These are phyloP conservation scores for Gastrophryne carolinensis DNA, from an alignment of 2,797 vertebrate species.

Conservation along the genomic window DNA sequence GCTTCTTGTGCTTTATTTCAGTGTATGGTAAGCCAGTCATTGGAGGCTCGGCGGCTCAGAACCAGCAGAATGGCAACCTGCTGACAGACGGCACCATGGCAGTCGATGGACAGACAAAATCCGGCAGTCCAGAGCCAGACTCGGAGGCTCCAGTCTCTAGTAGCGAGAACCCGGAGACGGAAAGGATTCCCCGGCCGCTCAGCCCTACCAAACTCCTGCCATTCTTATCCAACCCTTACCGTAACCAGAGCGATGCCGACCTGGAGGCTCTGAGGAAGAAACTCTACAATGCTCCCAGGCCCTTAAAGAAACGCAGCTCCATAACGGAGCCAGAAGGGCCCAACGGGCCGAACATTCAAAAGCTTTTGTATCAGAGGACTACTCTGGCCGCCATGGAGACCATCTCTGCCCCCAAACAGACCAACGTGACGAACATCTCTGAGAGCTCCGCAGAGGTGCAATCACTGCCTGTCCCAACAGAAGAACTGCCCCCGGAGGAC, in stretches of 20 bases:
- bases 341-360: conserved; percentile 94
- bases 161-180: conserved; percentile 74
- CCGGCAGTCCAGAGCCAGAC: conserved; percentile 72
- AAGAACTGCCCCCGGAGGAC: conserved; percentile 62
- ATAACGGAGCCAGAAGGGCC: conserved; percentile 96
- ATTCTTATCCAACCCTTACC: conserved; percentile 91
- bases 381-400: conserved; percentile 94
- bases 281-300: conserved; percentile 88
- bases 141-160: conserved; percentile 62
- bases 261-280: conserved; percentile 91
- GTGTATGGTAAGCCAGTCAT: conserved; percentile 94
- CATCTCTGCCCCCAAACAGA: conserved; percentile 69
- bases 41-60: conserved; percentile 61
- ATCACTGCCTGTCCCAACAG: conserved; percentile 55
- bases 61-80: conserved; percentile 46
- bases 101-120: conserved; percentile 64
- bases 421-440: conserved; percentile 56
- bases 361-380: conserved; percentile 95
- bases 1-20: conserved; percentile 56
- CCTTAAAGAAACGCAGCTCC: conserved; percentile 95
- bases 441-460: conserved; percentile 67
- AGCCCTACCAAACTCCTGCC: conserved; percentile 96
- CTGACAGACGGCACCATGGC: conserved; percentile 58
- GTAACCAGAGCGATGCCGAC: conserved; percentile 92
- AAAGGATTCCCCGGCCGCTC: conserved; percentile 89